Evolutionary conservation across 2,888 invertebrate genomes (phyloP).

Genomic region (Cynaeus angustus): DNA sequence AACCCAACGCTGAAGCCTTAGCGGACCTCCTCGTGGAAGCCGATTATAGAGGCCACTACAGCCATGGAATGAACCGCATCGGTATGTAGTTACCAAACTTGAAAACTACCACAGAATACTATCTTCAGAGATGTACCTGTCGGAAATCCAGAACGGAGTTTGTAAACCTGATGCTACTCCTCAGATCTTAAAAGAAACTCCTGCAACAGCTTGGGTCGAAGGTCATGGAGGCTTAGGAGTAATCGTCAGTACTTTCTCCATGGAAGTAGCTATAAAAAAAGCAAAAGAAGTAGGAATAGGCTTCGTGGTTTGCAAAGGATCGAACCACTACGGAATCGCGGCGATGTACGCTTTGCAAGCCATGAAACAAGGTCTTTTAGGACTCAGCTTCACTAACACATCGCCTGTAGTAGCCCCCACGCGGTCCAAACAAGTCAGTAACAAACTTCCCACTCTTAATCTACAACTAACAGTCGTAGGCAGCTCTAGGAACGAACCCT

Average conservation of each 20-base stretch:
- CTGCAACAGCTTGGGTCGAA: conserved; percentile 76
- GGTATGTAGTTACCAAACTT: conserved; percentile 58
- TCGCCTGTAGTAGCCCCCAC: conserved; percentile 93
- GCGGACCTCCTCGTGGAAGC: conserved; percentile 82
- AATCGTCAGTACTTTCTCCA: conserved; percentile 78
- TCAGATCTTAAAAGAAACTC: conserved; percentile 75
- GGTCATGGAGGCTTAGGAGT: conserved; percentile 82
- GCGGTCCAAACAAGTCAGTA: conserved; percentile 79
- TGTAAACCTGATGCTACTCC: conserved; percentile 74
- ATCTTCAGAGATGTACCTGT: conserved; percentile 77
- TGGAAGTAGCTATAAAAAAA: conserved; percentile 81
- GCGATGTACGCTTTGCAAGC: conserved; percentile 89
- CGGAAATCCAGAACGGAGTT: conserved; percentile 74
- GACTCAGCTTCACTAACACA: conserved; percentile 93
- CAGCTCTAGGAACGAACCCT: conserved; percentile 93
- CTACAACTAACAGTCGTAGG: conserved; percentile 69
- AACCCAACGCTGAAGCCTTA: conserved; percentile 76
- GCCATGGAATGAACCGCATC: conserved; percentile 82
- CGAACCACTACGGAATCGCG: conserved; percentile 93
- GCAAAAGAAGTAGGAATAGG: conserved; percentile 80
- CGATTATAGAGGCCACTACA: conserved; percentile 81
- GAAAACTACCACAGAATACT: background rate
- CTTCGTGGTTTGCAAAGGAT: conserved; percentile 80
- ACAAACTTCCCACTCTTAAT: background rate
- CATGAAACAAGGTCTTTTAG: conserved; percentile 81